Conservation (phyloP, 1,140 invertebrate genomes). For the Mactra quadrangularis region DNA sequence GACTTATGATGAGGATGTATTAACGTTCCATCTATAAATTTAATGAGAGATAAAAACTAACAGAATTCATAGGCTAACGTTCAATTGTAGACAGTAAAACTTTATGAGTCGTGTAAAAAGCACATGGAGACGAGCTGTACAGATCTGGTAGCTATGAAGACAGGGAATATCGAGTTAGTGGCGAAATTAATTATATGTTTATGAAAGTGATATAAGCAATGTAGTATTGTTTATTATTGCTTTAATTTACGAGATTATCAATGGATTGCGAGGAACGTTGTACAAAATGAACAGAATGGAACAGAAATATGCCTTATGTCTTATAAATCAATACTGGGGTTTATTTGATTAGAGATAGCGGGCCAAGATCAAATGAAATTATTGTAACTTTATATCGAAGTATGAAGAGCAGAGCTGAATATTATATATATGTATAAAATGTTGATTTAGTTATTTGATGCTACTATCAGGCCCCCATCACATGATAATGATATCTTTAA, state of each 20-base stretch:
- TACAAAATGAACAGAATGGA: constrained; percentile 11
- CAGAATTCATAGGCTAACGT: constrained; percentile 20
- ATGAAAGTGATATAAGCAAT: constrained; percentile 50
- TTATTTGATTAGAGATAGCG: constrained; percentile 51
- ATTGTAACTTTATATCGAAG: constrained; percentile 52
- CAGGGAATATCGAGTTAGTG: constrained; percentile 27
- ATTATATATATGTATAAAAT: too few species aligned
- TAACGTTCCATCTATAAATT: constrained; percentile 60
- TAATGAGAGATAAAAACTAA: constrained; percentile 57
- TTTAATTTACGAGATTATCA: constrained; percentile 29
- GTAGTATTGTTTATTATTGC: constrained; percentile 46
- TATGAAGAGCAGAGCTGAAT: background rate
- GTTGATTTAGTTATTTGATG: constrained; percentile 52
- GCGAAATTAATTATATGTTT: constrained; percentile 53
- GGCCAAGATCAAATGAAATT: constrained; percentile 55
- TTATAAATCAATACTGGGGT: constrained; percentile 12
- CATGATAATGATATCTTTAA: too few species aligned
- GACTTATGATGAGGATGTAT: constrained; percentile 63
- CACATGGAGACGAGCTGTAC: constrained; percentile 12
- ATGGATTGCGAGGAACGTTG: background rate
- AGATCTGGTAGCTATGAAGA: constrained; percentile 34
- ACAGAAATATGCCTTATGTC: constrained; percentile 1
- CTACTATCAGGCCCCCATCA: too few species aligned
- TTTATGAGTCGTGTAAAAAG: constrained; percentile 42
- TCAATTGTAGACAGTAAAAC: constrained; percentile 53